Evolutionary conservation across 2,888 invertebrate genomes (phyloP).

Genomic region (Drosophila pullipes): DNA sequence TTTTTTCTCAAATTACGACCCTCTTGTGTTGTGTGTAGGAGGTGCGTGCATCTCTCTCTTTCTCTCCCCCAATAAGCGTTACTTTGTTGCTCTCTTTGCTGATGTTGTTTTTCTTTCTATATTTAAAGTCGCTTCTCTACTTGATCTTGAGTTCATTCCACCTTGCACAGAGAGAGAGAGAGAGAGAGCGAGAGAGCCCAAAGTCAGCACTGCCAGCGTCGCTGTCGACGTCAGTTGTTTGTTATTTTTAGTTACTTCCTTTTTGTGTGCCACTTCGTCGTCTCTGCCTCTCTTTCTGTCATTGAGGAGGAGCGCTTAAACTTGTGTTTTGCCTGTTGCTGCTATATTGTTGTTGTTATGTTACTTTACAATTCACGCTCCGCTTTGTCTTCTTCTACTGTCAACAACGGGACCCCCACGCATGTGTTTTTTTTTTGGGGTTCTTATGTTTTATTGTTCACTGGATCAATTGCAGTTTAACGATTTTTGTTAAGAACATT

Average conservation of each 20-base stretch:
- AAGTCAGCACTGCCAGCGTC: conserved; percentile 44
- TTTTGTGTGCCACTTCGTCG: conserved; percentile 69
- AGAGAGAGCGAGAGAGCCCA: conserved; percentile 42
- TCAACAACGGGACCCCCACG: conserved; percentile 38
- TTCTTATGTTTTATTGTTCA: neutral
- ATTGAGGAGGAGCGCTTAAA: conserved; percentile 14
- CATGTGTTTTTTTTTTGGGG: conserved; percentile 1
- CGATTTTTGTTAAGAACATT: neutral
- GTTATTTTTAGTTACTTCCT: conserved; percentile 79
- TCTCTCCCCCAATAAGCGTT: conserved; percentile 41
- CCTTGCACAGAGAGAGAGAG: conserved; percentile 51
- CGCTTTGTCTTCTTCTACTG: conserved; percentile 12
- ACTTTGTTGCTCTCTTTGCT: conserved; percentile 44
- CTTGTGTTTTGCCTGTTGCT: conserved; percentile 20
- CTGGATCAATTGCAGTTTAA: conserved; percentile 9
- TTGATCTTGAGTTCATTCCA: conserved; percentile 76
- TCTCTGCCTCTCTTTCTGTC: conserved; percentile 33
- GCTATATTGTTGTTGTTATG: conserved; percentile 32
- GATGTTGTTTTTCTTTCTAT: conserved; percentile 47
- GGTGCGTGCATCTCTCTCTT: conserved; percentile 7
- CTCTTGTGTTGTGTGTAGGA: neutral
- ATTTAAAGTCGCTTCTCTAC: conserved; percentile 45
- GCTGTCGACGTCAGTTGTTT: conserved; percentile 51
- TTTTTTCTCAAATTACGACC: neutral
- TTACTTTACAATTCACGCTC: conserved; percentile 17